These are phyloP conservation scores for Hemithea aestivaria DNA, from an alignment of 2,888 invertebrate genomes.

Conservation along the genomic window DNA sequence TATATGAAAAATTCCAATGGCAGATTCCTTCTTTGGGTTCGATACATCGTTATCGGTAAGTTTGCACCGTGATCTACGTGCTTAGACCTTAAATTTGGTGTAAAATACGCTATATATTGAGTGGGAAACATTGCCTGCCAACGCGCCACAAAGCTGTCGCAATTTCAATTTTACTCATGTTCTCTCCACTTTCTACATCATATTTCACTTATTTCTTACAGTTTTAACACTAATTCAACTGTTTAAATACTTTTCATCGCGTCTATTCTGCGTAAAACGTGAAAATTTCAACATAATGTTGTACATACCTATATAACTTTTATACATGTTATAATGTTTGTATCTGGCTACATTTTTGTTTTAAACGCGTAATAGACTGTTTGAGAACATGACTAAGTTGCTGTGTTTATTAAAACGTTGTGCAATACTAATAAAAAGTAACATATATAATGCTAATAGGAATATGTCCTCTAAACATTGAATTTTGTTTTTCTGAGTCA, in stretches of 20 bases:
- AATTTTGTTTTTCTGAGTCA: conserved; percentile 1
- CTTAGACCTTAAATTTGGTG: conserved; percentile 31
- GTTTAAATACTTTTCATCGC: conserved; percentile 3
- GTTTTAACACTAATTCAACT: conserved; percentile 3
- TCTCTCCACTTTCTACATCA: conserved; percentile 25
- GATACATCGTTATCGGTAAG: conserved; percentile 88
- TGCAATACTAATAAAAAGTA: conserved; percentile 1
- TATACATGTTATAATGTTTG: conserved; percentile 37
- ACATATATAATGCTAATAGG: background rate
- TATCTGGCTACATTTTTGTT: conserved; percentile 29
- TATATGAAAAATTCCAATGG: conserved; percentile 84
- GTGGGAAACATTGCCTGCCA: conserved; percentile 44
- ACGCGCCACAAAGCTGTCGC: conserved; percentile 45
- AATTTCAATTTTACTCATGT: conserved; percentile 19
- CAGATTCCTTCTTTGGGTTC: conserved; percentile 93
- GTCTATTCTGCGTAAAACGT: conserved; percentile 3
- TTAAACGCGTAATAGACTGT: conserved; percentile 21
- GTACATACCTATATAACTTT: conserved; percentile 8
- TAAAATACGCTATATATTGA: conserved; percentile 35
- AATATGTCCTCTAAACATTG: background rate
- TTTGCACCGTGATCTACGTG: conserved; percentile 40
- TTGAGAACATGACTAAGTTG: conserved; percentile 11
- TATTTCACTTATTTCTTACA: conserved; percentile 18
- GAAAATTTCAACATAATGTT: conserved; percentile 17
- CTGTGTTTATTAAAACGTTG: background rate